phyloP scores from a whole-genome alignment of 1,140 invertebrate genomes.

The Drosophila nannoptera region DNA sequence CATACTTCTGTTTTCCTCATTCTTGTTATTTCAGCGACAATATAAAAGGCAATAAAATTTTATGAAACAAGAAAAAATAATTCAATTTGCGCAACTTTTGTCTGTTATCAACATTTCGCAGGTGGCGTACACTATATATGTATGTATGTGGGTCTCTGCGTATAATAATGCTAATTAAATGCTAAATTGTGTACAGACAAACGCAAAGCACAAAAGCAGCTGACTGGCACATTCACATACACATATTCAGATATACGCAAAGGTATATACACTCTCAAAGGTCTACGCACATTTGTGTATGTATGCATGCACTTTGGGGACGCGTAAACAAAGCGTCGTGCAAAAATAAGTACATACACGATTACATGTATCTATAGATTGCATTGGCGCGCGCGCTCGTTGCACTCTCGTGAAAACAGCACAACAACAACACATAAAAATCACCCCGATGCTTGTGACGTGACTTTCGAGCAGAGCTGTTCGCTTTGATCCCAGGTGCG shows the following conservation, averaged over 20 bases:
- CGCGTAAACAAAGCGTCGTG: slow-evolving; percentile 37
- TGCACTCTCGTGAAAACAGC: slow-evolving; percentile 44
- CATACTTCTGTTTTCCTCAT: slow-evolving; percentile 24
- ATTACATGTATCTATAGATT: slow-evolving; percentile 11
- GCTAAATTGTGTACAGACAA: slow-evolving; percentile 18
- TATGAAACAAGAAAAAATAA: slow-evolving; percentile 12
- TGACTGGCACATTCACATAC: slow-evolving; percentile 25
- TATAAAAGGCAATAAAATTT: slow-evolving; percentile 13
- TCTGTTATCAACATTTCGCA: slow-evolving; percentile 46
- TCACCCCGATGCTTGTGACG: slow-evolving; percentile 48
- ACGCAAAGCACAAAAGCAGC: slow-evolving; percentile 24
- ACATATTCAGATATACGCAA: slow-evolving; percentile 18
- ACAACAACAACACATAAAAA: slow-evolving; percentile 34
- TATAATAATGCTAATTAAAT: slow-evolving; percentile 34
- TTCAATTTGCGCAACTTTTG: slow-evolving; percentile 10
- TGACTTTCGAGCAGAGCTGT: slow-evolving; percentile 54
- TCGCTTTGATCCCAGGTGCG: slow-evolving; percentile 49
- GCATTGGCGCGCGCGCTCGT: slow-evolving; percentile 50
- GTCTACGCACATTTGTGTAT: slow-evolving; percentile 5
- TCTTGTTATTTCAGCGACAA: slow-evolving; percentile 1
- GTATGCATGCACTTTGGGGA: slow-evolving; percentile 19
- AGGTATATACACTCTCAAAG: slow-evolving; percentile 14
- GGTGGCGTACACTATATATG: slow-evolving; percentile 17
- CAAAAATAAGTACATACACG: slow-evolving; percentile 21
- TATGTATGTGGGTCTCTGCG: neutral